phyloP scores from a whole-genome alignment of 2,113 vertebrate species.

The Lepisosteus oculatus region DNA sequence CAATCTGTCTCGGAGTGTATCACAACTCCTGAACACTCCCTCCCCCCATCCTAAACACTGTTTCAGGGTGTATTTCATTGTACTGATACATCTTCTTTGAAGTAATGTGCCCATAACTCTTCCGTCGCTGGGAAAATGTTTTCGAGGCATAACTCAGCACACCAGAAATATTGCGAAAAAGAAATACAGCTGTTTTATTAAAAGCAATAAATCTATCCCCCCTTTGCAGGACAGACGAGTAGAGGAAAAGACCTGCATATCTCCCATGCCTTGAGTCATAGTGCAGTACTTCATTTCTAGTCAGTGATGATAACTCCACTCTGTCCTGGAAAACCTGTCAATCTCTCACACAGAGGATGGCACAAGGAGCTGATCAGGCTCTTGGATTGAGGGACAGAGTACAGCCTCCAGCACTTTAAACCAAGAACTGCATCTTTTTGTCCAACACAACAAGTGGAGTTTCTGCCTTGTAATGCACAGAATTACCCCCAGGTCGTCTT shows the following conservation, averaged over 20 bases:
- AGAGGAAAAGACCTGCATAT: slow-evolving; percentile 18
- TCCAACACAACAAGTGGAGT: slow-evolving; percentile 14
- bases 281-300: slow-evolving; percentile 50
- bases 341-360: slow-evolving; percentile 57
- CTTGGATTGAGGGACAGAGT: slow-evolving; percentile 13
- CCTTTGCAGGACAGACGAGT: slow-evolving; percentile 21
- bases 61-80: slow-evolving; percentile 44
- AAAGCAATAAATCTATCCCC: slow-evolving; percentile 53
- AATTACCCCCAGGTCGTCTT: too few relatives aligned
- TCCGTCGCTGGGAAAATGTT: slow-evolving; percentile 42
- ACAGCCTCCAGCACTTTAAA: slow-evolving; percentile 27
- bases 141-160: slow-evolving; percentile 53
- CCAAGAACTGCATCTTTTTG: slow-evolving; percentile 13
- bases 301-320: slow-evolving; percentile 41
- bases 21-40: neutral
- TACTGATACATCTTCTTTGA: slow-evolving; percentile 51
- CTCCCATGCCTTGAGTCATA: slow-evolving; percentile 29
- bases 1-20: slow-evolving; percentile 30
- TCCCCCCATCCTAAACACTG: slow-evolving; percentile 3
- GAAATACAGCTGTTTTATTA: slow-evolving; percentile 57
- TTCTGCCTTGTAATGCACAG: too few relatives aligned
- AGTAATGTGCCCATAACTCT: slow-evolving; percentile 56
- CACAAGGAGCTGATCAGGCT: slow-evolving; percentile 26
- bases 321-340: slow-evolving; percentile 52
- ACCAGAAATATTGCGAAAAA: slow-evolving; percentile 48